Conservation (phyloP, 2,113 vertebrate genomes). For the Notarius lentiginosus region DNA sequence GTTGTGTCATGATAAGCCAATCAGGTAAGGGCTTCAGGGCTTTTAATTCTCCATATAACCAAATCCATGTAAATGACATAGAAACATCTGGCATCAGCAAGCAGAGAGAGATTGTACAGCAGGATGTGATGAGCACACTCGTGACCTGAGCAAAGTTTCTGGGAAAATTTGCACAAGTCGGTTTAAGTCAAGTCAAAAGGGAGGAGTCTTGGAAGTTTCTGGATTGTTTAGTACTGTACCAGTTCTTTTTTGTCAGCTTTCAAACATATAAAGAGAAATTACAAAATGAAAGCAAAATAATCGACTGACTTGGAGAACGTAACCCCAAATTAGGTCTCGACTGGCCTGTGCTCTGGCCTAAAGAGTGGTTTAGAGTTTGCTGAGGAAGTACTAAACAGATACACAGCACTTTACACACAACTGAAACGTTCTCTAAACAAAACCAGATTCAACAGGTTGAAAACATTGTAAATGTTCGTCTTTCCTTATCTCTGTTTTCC, state of each 20-base stretch:
- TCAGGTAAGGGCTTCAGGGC: neutral
- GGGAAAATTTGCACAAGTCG: neutral
- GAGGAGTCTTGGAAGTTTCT: neutral
- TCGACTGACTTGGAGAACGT: neutral
- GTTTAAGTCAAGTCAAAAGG: neutral
- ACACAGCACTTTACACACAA: constrained; percentile 52
- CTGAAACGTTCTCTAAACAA: neutral
- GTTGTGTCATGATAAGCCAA: neutral
- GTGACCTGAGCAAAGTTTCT: neutral
- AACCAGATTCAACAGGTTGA: neutral
- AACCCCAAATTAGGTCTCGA: neutral
- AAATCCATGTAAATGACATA: constrained; percentile 21
- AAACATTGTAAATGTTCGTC: neutral
- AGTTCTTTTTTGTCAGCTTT: neutral
- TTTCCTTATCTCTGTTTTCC: neutral
- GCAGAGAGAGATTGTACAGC: neutral
- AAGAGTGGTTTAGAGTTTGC: constrained; percentile 59
- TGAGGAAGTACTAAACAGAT: constrained; percentile 46
- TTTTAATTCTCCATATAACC: constrained; percentile 15
- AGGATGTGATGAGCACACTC: neutral
- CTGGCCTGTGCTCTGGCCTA: neutral
- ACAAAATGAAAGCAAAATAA: neutral
- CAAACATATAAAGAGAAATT: neutral
- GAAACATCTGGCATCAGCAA: constrained; percentile 19
- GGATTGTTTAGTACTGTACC: neutral